A percentile compares a stretch with the other conserved stretches of the same genome.
Evolutionary conservation across 1,140 invertebrate species (phyloP).

Genomic region (Bombus pyrosoma): DNA sequence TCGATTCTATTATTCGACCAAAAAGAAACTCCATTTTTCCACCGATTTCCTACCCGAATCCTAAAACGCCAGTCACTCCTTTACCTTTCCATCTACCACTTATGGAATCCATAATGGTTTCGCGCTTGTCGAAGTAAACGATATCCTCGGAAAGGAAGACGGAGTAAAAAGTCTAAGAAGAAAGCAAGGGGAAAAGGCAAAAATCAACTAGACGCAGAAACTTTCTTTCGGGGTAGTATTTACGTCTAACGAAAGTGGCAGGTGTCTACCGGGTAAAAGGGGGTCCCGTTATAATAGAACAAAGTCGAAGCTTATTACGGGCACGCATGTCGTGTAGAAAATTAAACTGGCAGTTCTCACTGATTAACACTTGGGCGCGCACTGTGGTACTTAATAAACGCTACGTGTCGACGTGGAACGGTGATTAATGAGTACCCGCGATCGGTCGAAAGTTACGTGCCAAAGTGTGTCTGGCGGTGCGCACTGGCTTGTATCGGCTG

Average conservation of each 20-base stretch:
- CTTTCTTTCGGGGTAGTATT: slow-evolving; percentile 27
- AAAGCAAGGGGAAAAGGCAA: neutral
- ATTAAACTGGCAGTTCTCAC: slow-evolving; percentile 69
- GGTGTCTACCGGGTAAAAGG: slow-evolving; percentile 30
- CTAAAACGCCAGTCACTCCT: neutral
- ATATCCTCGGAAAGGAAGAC: neutral
- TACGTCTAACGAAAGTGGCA: slow-evolving; percentile 38
- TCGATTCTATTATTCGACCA: neutral
- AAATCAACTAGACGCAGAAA: neutral
- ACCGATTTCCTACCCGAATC: neutral
- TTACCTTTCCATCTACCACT: neutral
- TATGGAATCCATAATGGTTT: neutral
- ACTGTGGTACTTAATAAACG: slow-evolving; percentile 67
- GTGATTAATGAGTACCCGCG: slow-evolving; percentile 57
- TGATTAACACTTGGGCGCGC: slow-evolving; percentile 70
- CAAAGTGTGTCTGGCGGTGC: neutral
- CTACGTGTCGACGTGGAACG: slow-evolving; percentile 60
- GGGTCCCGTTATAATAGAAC: slow-evolving; percentile 42
- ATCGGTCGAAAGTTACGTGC: slow-evolving; percentile 34
- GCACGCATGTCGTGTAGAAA: slow-evolving; percentile 67
- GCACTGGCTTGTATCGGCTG: neutral
- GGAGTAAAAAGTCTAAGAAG: neutral
- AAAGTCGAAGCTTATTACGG: slow-evolving; percentile 51
- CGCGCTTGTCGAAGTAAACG: neutral
- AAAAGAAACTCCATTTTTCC: neutral